Base-by-base conservation (phyloP, 2,113 vertebrate species). In the Hippocampus barbouri region DNA sequence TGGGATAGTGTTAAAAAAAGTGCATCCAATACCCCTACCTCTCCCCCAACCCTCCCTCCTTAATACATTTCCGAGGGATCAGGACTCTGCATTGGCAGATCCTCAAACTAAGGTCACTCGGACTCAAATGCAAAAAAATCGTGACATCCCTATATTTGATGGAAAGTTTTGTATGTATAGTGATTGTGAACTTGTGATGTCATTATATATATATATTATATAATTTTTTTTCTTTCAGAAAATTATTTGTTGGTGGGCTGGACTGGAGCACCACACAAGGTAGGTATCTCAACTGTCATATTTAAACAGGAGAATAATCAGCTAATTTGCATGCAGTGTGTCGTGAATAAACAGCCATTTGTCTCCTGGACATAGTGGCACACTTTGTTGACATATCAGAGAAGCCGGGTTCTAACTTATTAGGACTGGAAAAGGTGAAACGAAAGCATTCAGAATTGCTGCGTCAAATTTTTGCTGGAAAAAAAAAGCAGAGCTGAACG, bases 181-280 rank as follows among this genome's bases (percentile, higher is more conserved):
- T 69, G 4, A 18, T 27, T 34, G 11, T 65, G 40, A 45, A 43
- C 38, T 43, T 21, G 18, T 40, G 2, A 62, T 62, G 7, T 18
- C 15, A 21, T 40, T 41, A 45, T 45, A 4, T 45, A 4, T 45
- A 1, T 25, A 38, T 38, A 1, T 6, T 38, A 6, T 38, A 6
- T 38, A 38, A 6, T 25, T 25, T 23, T 18, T 25, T 43, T 53
- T 82, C 91, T 73, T 94, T 93, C 92, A 99, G 97, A 75, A 99
- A 99, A 92, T 95, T 99, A 70, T 99, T 99, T 86, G 97, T 99
- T 89, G 97, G 97, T 79, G 97, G 97, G 80, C 93, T 99, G 78
- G 97, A 99, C 91, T 98, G 97, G 97, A 99, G 96, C 78, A 99
- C 97, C 3, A 98, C 97, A 16, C 97, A 99, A 95, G 97, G 97